These are phyloP conservation scores for Anthoptus insignis DNA, from an alignment of 2,888 invertebrate species.

Conservation along the genomic window DNA sequence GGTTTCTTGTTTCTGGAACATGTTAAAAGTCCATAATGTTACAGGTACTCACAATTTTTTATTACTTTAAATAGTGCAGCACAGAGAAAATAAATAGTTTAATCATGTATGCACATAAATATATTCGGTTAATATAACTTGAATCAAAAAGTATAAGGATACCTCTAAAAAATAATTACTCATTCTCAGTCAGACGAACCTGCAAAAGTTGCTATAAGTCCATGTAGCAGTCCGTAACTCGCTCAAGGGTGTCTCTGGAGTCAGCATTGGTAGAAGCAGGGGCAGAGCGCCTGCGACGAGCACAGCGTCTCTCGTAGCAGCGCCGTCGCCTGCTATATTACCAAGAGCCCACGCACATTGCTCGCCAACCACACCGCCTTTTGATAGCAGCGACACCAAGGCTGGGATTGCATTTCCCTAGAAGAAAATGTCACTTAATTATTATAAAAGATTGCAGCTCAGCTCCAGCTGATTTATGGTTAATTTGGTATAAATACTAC, in stretches of 20 bases:
- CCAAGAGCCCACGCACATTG: conserved; percentile 99
- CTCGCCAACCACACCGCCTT: conserved; percentile 94
- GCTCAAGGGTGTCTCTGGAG: conserved; percentile 75
- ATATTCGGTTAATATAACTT: too few species aligned
- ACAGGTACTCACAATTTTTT: too few species aligned
- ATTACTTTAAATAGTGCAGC: too few species aligned
- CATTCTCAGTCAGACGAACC: too few species aligned
- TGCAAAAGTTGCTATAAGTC: conserved; percentile 97
- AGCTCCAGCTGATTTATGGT: too few species aligned
- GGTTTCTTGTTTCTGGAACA: conserved; percentile 95
- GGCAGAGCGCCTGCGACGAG: conserved; percentile 91
- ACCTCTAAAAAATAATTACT: too few species aligned
- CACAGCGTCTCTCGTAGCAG: conserved; percentile 93
- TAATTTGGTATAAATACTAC: too few species aligned
- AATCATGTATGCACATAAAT: too few species aligned
- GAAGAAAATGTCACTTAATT: neutral
- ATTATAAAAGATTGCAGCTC: too few species aligned
- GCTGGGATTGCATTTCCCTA: conserved; percentile 95
- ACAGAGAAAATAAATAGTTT: too few species aligned
- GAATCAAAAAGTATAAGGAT: too few species aligned
- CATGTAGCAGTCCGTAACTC: conserved; percentile 95
- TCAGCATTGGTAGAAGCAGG: conserved; percentile 89
- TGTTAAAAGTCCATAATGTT: too few species aligned
- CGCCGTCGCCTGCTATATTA: conserved; percentile 98
- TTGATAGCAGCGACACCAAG: conserved; percentile 91